Conservation (phyloP, 2,888 invertebrate genomes). For the Nebria salina region DNA sequence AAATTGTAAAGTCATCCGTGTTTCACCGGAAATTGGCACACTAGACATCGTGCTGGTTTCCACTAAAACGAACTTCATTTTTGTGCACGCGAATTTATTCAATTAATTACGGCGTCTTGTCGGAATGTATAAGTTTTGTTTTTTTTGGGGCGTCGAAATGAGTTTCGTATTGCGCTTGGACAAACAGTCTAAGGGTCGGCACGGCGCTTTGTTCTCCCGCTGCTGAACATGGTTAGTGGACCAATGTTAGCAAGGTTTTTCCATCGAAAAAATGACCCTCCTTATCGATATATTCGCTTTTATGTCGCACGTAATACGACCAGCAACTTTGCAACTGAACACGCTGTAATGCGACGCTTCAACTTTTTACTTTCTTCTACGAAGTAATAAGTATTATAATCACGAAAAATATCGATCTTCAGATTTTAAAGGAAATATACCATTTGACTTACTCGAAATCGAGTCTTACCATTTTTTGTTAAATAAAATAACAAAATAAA, state of each 20-base stretch:
- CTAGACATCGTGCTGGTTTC: background rate
- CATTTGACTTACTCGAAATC: too few species aligned
- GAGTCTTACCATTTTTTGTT: too few species aligned
- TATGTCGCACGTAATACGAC: background rate
- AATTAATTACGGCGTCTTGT: too few species aligned
- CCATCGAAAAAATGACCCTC: background rate
- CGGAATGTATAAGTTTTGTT: too few species aligned
- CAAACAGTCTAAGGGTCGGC: background rate
- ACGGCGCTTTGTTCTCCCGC: background rate
- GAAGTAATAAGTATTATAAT: background rate
- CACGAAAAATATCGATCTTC: background rate
- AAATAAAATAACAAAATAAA: too few species aligned
- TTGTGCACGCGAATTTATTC: background rate
- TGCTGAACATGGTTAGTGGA: background rate
- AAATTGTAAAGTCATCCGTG: slow-evolving; percentile 19
- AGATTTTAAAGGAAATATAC: too few species aligned
- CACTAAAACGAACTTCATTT: background rate
- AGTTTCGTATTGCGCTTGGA: background rate
- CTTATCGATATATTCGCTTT: background rate
- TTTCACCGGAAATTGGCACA: slow-evolving; percentile 19
- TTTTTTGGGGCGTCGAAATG: too few species aligned
- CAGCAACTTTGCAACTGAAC: background rate
- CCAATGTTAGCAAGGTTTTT: background rate
- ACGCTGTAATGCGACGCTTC: background rate
- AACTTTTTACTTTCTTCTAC: background rate